Conservation (phyloP, 1,140 invertebrate species). For the Musca vetustissima region DNA sequence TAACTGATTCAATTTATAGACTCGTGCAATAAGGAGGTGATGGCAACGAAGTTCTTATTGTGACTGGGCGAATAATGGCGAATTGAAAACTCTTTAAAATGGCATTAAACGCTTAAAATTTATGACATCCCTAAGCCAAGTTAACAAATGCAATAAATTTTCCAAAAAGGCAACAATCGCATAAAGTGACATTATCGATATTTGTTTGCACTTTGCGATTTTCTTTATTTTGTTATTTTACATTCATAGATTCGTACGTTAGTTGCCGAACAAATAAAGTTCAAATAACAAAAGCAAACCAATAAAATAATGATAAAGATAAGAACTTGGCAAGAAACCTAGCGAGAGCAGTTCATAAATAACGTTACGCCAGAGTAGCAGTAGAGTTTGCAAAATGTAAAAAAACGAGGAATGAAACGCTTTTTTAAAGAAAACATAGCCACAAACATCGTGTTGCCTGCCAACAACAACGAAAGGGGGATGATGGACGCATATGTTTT, state of each 20-base stretch:
- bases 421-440: slow-evolving; percentile 5
- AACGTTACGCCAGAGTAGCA: neutral
- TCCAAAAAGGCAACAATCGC: neutral
- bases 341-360: slow-evolving; percentile 5
- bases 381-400: neutral
- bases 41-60: too few species aligned
- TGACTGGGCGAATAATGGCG: neutral
- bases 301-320: slow-evolving; percentile 1
- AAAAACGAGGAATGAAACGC: neutral
- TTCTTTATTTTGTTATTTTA: neutral
- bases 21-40: too few species aligned
- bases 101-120: slow-evolving; percentile 28
- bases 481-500: slow-evolving; percentile 8
- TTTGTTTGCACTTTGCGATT: slow-evolving; percentile 28
- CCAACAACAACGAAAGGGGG: too few species aligned
- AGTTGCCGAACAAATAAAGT: neutral
- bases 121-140: slow-evolving; percentile 22
- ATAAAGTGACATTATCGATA: slow-evolving; percentile 22
- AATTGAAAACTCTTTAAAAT: slow-evolving; percentile 25
- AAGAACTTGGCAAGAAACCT: neutral
- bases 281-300: slow-evolving; percentile 1
- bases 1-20: too few species aligned
- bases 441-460: too few species aligned
- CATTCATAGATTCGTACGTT: neutral
- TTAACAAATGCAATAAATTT: slow-evolving; percentile 26